phyloP scores from a whole-genome alignment of 2,888 invertebrate species.

The Myopa testacea region DNA sequence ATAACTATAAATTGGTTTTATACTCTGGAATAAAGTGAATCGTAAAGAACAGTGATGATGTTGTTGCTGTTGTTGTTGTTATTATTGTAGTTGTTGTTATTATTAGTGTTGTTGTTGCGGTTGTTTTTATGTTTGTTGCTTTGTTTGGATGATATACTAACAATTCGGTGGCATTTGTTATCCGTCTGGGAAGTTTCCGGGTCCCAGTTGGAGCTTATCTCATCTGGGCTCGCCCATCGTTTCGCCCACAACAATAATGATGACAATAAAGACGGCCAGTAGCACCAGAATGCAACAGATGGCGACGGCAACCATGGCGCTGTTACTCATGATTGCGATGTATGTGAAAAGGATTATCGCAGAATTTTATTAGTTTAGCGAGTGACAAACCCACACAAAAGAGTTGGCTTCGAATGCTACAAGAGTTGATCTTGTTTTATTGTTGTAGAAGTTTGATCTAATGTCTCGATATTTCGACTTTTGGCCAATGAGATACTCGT shows the following conservation, averaged over 20 bases:
- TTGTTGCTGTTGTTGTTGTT: conserved; percentile 12
- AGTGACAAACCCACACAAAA: neutral
- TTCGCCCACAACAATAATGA: conserved; percentile 85
- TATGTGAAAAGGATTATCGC: conserved; percentile 46
- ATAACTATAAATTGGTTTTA: neutral
- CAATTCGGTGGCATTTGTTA: conserved; percentile 67
- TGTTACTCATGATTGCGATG: conserved; percentile 66
- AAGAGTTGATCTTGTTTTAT: no score
- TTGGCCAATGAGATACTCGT: no score
- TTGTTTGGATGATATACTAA: conserved; percentile 17
- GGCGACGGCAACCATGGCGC: conserved; percentile 83
- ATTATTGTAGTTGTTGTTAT: conserved; percentile 13
- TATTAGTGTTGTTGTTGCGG: conserved; percentile 26
- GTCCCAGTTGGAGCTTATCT: conserved; percentile 70
- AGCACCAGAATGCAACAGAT: conserved; percentile 86
- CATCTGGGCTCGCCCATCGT: conserved; percentile 76
- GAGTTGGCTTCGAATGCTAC: no score
- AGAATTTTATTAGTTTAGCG: conserved; percentile 35
- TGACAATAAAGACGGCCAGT: conserved; percentile 83
- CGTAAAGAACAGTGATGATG: neutral
- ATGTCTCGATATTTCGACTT: no score
- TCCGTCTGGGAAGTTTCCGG: conserved; percentile 69
- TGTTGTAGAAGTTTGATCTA: no score
- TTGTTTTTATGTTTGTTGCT: conserved; percentile 30
- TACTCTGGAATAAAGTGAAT: neutral